Percentiles rank a stretch among this genome's conserved stretches.
These are phyloP conservation scores for Orthonyx spaldingii DNA, from an alignment of 2,113 vertebrate genomes.

Conservation along the genomic window DNA sequence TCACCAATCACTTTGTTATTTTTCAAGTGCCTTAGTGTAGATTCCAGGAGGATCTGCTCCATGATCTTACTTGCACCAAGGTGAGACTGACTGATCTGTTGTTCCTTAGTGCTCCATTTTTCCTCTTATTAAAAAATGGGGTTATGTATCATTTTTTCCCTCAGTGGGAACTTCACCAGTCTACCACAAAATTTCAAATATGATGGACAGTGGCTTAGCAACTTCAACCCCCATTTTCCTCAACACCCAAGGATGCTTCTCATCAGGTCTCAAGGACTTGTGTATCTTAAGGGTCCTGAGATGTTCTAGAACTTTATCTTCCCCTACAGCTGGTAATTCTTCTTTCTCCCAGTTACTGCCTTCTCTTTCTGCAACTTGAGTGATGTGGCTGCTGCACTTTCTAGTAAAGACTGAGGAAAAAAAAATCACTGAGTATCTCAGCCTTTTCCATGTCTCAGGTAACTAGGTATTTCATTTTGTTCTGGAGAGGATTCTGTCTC, in stretches of 20 bases:
- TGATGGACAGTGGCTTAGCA: not conserved
- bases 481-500: not conserved
- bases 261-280: not conserved
- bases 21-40: not conserved
- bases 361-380: not conserved
- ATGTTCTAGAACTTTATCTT: not conserved
- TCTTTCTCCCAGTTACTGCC: not conserved
- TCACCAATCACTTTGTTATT: not conserved
- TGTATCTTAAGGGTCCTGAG: not conserved
- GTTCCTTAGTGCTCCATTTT: not conserved
- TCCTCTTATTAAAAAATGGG: not conserved
- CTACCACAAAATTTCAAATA: not conserved
- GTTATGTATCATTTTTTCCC: not conserved
- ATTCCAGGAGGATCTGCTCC: not conserved
- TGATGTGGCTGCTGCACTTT: not conserved
- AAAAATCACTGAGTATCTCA: not conserved
- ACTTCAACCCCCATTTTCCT: not conserved
- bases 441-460: not conserved
- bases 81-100: not conserved
- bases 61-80: not conserved
- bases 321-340: not conserved
- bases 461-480: not conserved
- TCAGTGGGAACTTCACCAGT: not conserved
- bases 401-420: not conserved
- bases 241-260: accelerated